Percentiles rank a stretch among this genome's conserved stretches.
Evolutionary conservation across 1,140 invertebrate species (phyloP).

Genomic region (Drosophila pseudoananassae): DNA sequence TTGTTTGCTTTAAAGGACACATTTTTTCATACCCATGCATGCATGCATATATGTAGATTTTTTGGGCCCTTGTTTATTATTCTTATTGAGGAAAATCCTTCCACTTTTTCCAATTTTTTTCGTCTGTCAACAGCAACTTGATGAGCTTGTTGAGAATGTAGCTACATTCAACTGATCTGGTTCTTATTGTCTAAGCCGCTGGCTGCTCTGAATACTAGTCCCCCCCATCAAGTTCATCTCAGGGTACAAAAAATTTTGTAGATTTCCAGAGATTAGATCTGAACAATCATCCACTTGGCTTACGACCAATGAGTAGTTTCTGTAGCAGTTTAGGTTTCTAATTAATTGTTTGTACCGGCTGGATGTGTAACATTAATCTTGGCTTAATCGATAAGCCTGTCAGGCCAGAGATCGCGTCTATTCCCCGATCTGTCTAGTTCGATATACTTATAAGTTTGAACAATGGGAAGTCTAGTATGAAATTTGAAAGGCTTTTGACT

Average conservation of each 20-base stretch:
- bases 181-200: constrained; percentile 66
- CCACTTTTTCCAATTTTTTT: constrained; percentile 16
- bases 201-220: constrained; percentile 12
- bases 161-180: constrained; percentile 60
- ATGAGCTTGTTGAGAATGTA: constrained; percentile 71
- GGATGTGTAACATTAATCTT: constrained; percentile 54
- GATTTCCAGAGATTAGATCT: constrained; percentile 45
- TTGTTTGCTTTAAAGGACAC: constrained; percentile 79
- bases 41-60: not conserved
- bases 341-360: constrained; percentile 42
- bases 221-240: constrained; percentile 10
- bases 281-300: constrained; percentile 48
- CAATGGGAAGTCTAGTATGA: constrained; percentile 21
- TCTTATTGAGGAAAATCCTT: constrained; percentile 69
- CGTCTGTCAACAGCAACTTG: constrained; percentile 70
- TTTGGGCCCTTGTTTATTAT: constrained; percentile 66
- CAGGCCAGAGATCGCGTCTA: constrained; percentile 22
- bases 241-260: constrained; percentile 32
- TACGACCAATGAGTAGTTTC: constrained; percentile 42
- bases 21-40: constrained; percentile 32
- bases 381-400: constrained; percentile 33
- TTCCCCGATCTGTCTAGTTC: constrained; percentile 24
- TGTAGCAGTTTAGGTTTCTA: constrained; percentile 37
- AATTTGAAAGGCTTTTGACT: constrained; percentile 35
- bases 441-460: constrained; percentile 31